phyloP scores from a whole-genome alignment of 2,888 invertebrate species.

The Disparrhopalites patrizii region DNA sequence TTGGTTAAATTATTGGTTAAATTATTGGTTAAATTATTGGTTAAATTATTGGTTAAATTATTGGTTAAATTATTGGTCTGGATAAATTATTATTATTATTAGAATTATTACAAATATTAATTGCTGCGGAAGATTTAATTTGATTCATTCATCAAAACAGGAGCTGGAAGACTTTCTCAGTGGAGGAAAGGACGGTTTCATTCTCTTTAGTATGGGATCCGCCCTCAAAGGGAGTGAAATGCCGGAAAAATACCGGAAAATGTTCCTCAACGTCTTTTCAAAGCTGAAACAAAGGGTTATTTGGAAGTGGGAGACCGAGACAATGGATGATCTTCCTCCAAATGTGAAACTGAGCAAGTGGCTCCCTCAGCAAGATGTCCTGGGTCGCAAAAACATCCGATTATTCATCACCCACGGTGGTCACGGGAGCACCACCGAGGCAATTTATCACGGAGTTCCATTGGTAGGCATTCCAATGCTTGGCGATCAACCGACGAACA shows the following conservation, averaged over 20 bases:
- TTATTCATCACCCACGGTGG: slow-evolving; percentile 70
- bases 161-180: not conserved
- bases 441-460: slow-evolving; percentile 63
- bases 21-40: too few relatives aligned
- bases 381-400: slow-evolving; percentile 61
- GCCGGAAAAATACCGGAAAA: slow-evolving; percentile 67
- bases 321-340: slow-evolving; percentile 57
- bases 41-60: too few relatives aligned
- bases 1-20: too few relatives aligned
- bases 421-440: slow-evolving; percentile 65
- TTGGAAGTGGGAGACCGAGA: slow-evolving; percentile 75
- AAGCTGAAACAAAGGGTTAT: slow-evolving; percentile 73
- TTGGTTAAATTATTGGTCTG: too few relatives aligned
- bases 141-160: too few relatives aligned
- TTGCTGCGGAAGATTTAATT: too few relatives aligned
- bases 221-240: slow-evolving; percentile 65
- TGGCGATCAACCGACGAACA: slow-evolving; percentile 66
- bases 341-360: slow-evolving; percentile 63
- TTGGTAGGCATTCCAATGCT: slow-evolving; percentile 64
- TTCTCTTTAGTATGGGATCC: not conserved
- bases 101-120: too few relatives aligned
- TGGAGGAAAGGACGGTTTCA: not conserved
- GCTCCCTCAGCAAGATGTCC: slow-evolving; percentile 73
- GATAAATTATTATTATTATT: too few relatives aligned
- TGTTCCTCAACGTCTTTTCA: slow-evolving; percentile 69